Base-by-base conservation (phyloP, 2,113 vertebrate species). In the Macrotus californicus region DNA sequence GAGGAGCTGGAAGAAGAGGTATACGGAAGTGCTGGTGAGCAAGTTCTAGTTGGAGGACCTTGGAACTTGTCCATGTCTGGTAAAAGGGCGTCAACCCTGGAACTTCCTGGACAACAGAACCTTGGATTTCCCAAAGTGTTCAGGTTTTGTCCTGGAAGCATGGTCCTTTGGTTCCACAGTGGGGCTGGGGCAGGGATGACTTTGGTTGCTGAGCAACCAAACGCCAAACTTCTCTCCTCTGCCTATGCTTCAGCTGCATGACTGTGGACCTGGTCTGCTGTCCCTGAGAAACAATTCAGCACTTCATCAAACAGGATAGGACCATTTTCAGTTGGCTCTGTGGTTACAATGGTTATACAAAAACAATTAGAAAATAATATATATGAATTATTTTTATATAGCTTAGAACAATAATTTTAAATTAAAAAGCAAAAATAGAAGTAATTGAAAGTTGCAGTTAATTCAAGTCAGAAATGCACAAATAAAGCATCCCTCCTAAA, bases 401-500 rank as follows among this genome's bases (percentile, higher is more conserved):
- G n/a, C 18, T 73, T 84, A 93, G n/a, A 94, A 59, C 56, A 79
- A 90, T 75, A 43, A 70, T 90, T 88, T 91, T 85, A 77, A 93
- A 77, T 91, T 66, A 56, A 93, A 77, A 87, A 73, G 14, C 13
- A 91, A 91, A 90, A 88, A 64, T 16, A 83, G 61, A 75, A 87
- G 43, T 50, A 82, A 72, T 36, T 66, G 43, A 91, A 88, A 87
- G 95, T 72, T 67, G 48, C 24, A 59, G 54, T 43, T 31, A 48
- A 69, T 50, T 70, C 24, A 87, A 70, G 21, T 48, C 52, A 93
- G 36, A 61, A 77, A 75, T 61, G 21, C 16, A 72, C 4, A 15
- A 72, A 64, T 54, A 54, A 86, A 86, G 34, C 54, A 85, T 41
- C 59, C 29, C 11, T 89, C 48, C 22, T 46, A 48, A 86, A 94